Evolutionary conservation across 2,113 vertebrate species (phyloP).

Genomic region (Clarias magur): DNA sequence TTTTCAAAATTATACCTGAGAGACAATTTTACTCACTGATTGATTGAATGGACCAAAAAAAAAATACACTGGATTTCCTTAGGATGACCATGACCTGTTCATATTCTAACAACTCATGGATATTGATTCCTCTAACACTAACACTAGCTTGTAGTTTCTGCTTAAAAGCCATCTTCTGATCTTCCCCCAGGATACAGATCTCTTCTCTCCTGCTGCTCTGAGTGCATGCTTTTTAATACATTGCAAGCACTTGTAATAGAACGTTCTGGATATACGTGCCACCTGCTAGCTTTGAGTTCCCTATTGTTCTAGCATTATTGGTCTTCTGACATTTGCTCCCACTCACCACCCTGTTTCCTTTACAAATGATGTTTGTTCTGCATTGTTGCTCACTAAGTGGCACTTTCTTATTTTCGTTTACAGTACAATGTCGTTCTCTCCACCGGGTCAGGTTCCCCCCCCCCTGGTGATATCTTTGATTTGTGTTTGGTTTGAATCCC

Average conservation of each 20-base stretch:
- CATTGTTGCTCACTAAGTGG: neutral
- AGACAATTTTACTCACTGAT: neutral
- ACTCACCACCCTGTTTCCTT: neutral
- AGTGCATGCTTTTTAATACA: neutral
- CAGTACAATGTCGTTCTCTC: neutral
- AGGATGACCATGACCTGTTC: neutral
- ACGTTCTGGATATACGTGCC: neutral
- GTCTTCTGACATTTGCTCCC: neutral
- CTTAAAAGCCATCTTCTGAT: neutral
- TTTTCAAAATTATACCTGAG: neutral
- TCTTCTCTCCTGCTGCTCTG: neutral
- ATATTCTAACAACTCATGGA: neutral
- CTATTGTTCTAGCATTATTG: neutral
- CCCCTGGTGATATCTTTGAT: neutral
- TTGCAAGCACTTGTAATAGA: neutral
- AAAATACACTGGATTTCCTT: neutral
- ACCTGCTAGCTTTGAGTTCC: neutral
- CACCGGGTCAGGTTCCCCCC: neutral
- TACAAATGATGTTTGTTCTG: neutral
- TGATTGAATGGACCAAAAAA: neutral
- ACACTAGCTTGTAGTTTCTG: neutral
- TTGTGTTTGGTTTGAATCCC: neutral
- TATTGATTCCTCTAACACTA: neutral
- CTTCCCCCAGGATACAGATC: neutral
- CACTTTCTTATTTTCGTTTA: neutral